Percentiles rank a stretch among this genome's conserved stretches.
These are phyloP conservation scores for Agrotis exclamationis DNA, from an alignment of 2,888 invertebrate genomes.

Conservation along the genomic window DNA sequence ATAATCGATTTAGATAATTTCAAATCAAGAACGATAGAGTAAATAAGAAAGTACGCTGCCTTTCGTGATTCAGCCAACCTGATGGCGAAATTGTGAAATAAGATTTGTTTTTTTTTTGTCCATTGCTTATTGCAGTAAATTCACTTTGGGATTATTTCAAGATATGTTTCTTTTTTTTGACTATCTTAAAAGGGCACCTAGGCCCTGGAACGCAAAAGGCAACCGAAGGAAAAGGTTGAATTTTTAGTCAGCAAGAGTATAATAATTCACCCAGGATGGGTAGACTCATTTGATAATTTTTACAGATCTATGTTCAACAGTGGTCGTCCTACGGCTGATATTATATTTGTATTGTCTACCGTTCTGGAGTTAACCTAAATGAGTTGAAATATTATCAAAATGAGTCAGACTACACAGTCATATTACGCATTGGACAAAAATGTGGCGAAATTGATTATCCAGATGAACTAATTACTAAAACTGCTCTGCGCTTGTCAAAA, in stretches of 20 bases:
- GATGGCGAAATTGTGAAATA: not conserved
- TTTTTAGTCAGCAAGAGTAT: no score
- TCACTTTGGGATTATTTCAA: not conserved
- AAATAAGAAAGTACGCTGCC: not conserved
- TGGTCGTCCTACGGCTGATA: no score
- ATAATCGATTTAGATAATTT: not conserved
- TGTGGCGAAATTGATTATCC: slow-evolving; percentile 43
- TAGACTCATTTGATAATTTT: no score
- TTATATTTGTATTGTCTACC: not conserved
- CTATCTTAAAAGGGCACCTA: no score
- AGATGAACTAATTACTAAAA: slow-evolving; percentile 33
- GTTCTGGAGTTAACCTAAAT: not conserved
- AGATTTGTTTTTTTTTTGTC: no score
- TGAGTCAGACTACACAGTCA: slow-evolving; percentile 9
- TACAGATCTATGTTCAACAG: no score
- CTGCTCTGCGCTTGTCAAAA: not conserved
- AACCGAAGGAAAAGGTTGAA: no score
- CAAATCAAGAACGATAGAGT: not conserved
- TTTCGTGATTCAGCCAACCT: not conserved
- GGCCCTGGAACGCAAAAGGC: no score
- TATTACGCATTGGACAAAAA: slow-evolving; percentile 23
- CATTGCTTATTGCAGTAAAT: not conserved
- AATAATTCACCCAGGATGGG: no score
- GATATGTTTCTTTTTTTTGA: not conserved
- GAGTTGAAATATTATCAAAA: slow-evolving; percentile 8